Percentiles rank a stretch among this genome's conserved stretches.
Evolutionary conservation across 2,113 vertebrate species (phyloP).

Genomic region (Catharus bicknelli): DNA sequence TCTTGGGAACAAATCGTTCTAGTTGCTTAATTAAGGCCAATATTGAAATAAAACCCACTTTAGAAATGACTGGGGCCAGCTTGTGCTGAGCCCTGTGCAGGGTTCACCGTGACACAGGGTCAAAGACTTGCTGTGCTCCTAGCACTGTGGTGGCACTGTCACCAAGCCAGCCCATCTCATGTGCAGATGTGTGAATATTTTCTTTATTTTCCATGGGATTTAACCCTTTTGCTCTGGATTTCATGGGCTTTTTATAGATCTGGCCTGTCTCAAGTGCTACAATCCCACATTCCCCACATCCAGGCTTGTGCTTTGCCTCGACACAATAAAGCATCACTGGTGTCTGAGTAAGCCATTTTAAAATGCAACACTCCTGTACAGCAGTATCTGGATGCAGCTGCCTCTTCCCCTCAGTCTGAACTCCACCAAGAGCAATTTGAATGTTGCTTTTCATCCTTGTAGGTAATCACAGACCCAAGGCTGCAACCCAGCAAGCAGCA

Average conservation of each 20-base stretch:
- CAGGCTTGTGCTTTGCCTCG: neutral
- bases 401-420: neutral
- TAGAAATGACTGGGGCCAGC: neutral
- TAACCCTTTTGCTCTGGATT: neutral
- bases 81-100: neutral
- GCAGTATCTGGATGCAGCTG: neutral
- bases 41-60: neutral
- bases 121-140: neutral
- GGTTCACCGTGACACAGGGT: fast-evolving
- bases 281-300: neutral
- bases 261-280: fast-evolving
- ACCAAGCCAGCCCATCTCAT: fast-evolving
- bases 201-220: neutral
- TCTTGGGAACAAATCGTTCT: neutral
- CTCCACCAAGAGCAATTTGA: neutral
- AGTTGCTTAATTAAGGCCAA: neutral
- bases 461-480: neutral
- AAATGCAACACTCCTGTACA: neutral
- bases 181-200: neutral
- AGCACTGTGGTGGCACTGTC: neutral
- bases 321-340: neutral
- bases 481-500: neutral
- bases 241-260: neutral
- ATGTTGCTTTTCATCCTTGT: neutral
- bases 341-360: neutral